Percentiles rank a stretch among this genome's conserved stretches.
Conservation (phyloP, 2,113 vertebrate species). For the Prietella phreatophila region DNA sequence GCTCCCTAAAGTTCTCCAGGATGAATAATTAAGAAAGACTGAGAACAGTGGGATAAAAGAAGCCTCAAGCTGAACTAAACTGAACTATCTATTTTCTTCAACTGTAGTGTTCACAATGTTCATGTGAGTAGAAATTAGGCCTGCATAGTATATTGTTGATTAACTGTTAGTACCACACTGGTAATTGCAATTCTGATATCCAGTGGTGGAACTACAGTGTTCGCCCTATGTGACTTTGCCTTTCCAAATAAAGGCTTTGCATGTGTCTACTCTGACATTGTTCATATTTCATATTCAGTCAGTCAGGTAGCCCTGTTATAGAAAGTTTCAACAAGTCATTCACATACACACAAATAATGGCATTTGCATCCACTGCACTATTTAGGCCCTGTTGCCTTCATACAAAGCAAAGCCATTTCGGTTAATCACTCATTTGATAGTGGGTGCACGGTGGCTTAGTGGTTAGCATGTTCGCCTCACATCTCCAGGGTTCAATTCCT, state of each 20-base stretch:
- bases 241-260: constrained; percentile 5
- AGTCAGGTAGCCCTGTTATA: background rate
- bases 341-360: background rate
- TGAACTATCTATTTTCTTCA: constrained; percentile 24
- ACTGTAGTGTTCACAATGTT: background rate
- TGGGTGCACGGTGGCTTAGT: too few relatives aligned
- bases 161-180: background rate
- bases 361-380: background rate
- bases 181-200: background rate
- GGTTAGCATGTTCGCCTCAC: too few relatives aligned
- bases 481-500: too few relatives aligned
- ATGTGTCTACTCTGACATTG: background rate
- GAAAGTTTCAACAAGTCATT: background rate
- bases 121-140: background rate
- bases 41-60: constrained; percentile 24
- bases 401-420: background rate
- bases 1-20: constrained; percentile 23
- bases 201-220: background rate
- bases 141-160: background rate
- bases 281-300: background rate
- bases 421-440: constrained; percentile 2
- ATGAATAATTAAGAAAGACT: constrained; percentile 42
- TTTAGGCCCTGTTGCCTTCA: background rate
- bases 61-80: constrained; percentile 26
- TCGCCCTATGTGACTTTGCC: background rate